phyloP scores from a whole-genome alignment of 2,888 invertebrate genomes.

The Anoplius nigerrimus region DNA sequence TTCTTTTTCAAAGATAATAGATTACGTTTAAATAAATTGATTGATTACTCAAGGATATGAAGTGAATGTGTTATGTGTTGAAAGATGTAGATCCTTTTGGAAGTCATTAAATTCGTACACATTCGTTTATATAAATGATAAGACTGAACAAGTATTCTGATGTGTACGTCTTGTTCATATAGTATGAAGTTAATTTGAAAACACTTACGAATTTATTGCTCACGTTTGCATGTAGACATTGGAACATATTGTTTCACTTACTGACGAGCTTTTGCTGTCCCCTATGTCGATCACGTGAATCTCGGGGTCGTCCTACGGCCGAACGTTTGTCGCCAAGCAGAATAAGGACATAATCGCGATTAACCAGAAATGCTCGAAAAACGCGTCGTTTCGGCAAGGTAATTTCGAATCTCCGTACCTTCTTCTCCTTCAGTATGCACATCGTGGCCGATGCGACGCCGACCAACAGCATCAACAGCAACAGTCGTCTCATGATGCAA shows the following conservation, averaged over 20 bases:
- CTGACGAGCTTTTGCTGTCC: conserved; percentile 39
- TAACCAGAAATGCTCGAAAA: conserved; percentile 33
- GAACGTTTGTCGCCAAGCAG: conserved; percentile 48
- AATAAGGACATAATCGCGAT: conserved; percentile 56
- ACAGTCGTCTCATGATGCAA: conserved; percentile 31
- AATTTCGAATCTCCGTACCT: conserved; percentile 58
- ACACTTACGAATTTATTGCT: no score
- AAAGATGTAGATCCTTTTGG: no score
- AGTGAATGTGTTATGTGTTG: no score
- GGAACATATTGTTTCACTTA: conserved; percentile 31
- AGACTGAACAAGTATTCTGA: no score
- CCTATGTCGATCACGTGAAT: conserved; percentile 55
- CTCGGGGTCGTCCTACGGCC: conserved; percentile 55
- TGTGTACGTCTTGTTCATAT: no score
- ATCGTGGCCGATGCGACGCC: conserved; percentile 37
- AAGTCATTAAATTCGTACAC: no score
- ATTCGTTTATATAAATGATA: no score
- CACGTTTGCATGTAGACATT: no score
- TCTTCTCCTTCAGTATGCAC: conserved; percentile 47
- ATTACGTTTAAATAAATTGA: no score
- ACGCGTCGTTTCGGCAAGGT: conserved; percentile 38
- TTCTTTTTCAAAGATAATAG: no score
- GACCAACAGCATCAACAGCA: conserved; percentile 42
- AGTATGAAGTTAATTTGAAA: no score
- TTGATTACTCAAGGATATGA: no score